Base-by-base conservation (phyloP, 1,140 invertebrate genomes). In the Maconellicoccus hirsutus region DNA sequence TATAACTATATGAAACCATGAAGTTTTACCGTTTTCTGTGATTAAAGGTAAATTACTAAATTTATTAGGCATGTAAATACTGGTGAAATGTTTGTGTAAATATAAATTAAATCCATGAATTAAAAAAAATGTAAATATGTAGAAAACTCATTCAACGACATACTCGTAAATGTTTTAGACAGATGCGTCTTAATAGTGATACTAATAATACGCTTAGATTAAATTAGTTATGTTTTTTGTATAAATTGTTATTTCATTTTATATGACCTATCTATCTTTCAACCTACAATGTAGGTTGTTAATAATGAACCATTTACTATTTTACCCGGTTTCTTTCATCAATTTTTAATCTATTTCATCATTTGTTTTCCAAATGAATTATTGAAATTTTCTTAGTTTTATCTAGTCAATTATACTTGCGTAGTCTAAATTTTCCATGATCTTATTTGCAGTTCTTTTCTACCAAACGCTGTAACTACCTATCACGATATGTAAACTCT, bases 41-140 rank as follows among this genome's bases (percentile, higher is more conserved):
- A 59, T 59, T n/a, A 19, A 59, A 59, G 29, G 12, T 33, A 12
- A 33, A 33, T 33, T 33, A 33, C 3, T 33, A 6, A 7, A 19
- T 16, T 16, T 59, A 19, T 7, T 59, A n/a, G n/a, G n/a, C n/a
- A n/a, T 19, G 16, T 59, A 59, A 22, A 22, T 59, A 59, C n/a
- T n/a, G n/a, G n/a, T n/a, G n/a, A n/a, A n/a, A n/a, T n/a, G n/a
- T n/a, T n/a, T n/a, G 29, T 59, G 21, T 22, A n/a, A 19, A 59
- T 59, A 59, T 59, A 6, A 19, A 59, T 16, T 6, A 59, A 59
- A 59, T 19, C n/a, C 16, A 4, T n/a, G 3, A 59, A 59, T 59
- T 19, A 59, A n/a, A n/a, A 59, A 59, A 59, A 59, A 59, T 59
- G 52, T 59, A 59, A 59, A 59, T 59, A 59, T 16, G 4, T 59